These are phyloP conservation scores for Molanna angustata DNA, from an alignment of 2,888 invertebrate genomes.

Conservation along the genomic window DNA sequence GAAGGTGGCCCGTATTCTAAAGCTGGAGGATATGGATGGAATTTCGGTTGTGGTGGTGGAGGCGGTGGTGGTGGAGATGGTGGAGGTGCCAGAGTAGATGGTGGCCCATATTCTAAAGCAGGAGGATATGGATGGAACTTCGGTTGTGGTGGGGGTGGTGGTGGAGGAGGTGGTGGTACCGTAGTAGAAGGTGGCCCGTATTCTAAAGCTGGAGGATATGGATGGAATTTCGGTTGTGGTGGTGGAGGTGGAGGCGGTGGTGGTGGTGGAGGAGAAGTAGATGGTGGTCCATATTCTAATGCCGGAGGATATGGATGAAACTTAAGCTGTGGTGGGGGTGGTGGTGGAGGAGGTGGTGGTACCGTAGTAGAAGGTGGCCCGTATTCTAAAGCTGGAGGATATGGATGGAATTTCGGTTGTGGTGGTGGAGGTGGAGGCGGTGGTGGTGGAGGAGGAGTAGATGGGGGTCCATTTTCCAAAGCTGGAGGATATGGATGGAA, in stretches of 20 bases:
- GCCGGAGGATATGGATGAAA: too few species aligned
- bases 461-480: too few species aligned
- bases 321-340: neutral
- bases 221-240: slow-evolving; percentile 21
- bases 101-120: slow-evolving; percentile 29
- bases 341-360: slow-evolving; percentile 13
- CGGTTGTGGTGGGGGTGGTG: slow-evolving; percentile 32
- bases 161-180: slow-evolving; percentile 29
- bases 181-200: slow-evolving; percentile 29
- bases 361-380: slow-evolving; percentile 7
- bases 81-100: slow-evolving; percentile 31
- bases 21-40: slow-evolving; percentile 12
- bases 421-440: slow-evolving; percentile 30
- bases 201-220: slow-evolving; percentile 35
- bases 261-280: slow-evolving; percentile 17
- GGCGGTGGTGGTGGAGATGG: slow-evolving; percentile 33
- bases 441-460: slow-evolving; percentile 35
- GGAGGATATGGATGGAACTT: slow-evolving; percentile 23
- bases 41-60: slow-evolving; percentile 25
- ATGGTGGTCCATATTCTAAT: neutral
- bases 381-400: neutral
- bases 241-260: slow-evolving; percentile 15
- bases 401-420: too few species aligned
- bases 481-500: too few species aligned
- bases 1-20: slow-evolving; percentile 23